Evolutionary conservation across 92 coral and sea anemone species (phyloP).

Genomic region (Scolanthus callimorphus): DNA sequence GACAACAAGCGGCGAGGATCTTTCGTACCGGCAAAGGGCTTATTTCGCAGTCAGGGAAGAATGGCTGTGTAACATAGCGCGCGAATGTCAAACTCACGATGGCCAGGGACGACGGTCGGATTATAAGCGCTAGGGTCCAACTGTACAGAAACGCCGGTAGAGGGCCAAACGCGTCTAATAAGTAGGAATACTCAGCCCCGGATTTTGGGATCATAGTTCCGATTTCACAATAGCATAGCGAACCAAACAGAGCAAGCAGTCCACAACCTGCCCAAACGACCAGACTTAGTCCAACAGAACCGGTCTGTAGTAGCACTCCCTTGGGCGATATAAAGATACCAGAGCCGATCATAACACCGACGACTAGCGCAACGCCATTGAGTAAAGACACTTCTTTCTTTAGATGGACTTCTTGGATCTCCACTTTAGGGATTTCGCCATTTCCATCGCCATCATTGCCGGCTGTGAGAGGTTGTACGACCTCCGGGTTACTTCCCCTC

Average conservation of each 20-base stretch:
- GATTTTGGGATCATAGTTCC: slow-evolving; percentile 98
- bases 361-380: slow-evolving; percentile 88
- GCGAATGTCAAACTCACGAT: slow-evolving; percentile 93
- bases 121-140: slow-evolving; percentile 93
- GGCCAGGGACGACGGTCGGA: slow-evolving; percentile 93
- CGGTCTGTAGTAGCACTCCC: slow-evolving; percentile 75
- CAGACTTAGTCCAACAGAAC: slow-evolving; percentile 83
- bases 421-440: slow-evolving; percentile 51
- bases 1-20: slow-evolving; percentile 82
- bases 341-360: slow-evolving; percentile 96
- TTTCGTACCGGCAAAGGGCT: slow-evolving; percentile 84
- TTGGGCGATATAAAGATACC: slow-evolving; percentile 97
- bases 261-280: slow-evolving; percentile 97
- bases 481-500: slow-evolving; percentile 42
- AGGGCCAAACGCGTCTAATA: slow-evolving; percentile 88
- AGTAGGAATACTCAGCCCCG: slow-evolving; percentile 95
- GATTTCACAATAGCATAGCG: slow-evolving; percentile 93
- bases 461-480: slow-evolving; percentile 61
- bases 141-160: slow-evolving; percentile 94
- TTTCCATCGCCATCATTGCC: too few species aligned
- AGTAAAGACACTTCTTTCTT: slow-evolving; percentile 86
- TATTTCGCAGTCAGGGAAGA: slow-evolving; percentile 88
- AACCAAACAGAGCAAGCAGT: slow-evolving; percentile 81
- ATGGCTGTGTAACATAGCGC: slow-evolving; percentile 91
- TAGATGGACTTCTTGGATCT: slow-evolving; percentile 51